phyloP scores from a whole-genome alignment of 2,113 vertebrate genomes.

The Pitta sordida region DNA sequence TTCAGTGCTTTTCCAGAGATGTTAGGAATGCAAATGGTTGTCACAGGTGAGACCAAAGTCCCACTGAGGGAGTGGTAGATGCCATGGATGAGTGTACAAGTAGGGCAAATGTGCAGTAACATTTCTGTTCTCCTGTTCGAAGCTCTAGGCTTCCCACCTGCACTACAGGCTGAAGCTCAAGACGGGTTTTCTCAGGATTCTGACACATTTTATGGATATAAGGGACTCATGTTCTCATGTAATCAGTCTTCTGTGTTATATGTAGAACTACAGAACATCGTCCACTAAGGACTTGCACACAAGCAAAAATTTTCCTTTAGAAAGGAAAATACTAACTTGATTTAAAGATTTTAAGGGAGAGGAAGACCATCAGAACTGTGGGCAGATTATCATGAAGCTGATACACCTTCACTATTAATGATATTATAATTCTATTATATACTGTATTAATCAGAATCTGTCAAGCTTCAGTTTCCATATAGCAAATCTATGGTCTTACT shows the following conservation, averaged over 20 bases:
- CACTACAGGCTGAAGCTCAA: background rate
- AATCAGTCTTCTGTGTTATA: background rate
- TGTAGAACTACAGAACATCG: background rate
- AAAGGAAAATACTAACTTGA: background rate
- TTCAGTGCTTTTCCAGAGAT: background rate
- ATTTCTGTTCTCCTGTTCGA: background rate
- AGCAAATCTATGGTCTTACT: background rate
- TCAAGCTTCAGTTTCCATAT: background rate
- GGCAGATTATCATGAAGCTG: background rate
- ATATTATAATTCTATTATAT: background rate
- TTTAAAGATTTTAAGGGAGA: background rate
- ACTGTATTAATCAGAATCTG: background rate
- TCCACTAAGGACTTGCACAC: background rate
- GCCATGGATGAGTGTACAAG: background rate
- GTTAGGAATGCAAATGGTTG: background rate
- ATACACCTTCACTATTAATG: background rate
- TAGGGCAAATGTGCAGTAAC: background rate
- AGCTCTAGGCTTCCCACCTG: background rate
- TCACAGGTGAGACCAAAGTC: background rate
- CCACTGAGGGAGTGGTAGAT: background rate
- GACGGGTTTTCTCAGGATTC: background rate
- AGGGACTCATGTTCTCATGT: background rate
- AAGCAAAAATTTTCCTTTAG: background rate
- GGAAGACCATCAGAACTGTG: background rate
- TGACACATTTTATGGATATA: background rate